Base-by-base conservation (phyloP, 2,797 vertebrate species). In the Tympanoctomys barrerae region DNA sequence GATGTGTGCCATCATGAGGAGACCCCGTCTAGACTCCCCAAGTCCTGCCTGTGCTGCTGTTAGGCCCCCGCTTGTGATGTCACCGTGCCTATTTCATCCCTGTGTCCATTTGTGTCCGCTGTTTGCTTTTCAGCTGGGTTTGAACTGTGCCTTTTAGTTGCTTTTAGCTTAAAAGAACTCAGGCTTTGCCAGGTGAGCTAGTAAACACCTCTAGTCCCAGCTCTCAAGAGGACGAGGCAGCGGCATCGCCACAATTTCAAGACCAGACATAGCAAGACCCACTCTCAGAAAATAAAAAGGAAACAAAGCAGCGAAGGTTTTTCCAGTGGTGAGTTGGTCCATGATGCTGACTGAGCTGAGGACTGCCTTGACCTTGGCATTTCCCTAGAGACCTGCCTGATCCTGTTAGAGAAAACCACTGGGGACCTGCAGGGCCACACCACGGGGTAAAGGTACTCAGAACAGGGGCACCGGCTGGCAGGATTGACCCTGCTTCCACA, bases 151-250 rank as follows among this genome's bases (percentile, higher is more conserved):
- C 79, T 83, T 83, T 22, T 14, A 4, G 59, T 81, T 90, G n/a
- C 14, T 64, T 86, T 78, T 54, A 52, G 75, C 91, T 81, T 73
- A 70, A 71, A 86, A 81, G 79, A 87, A 59, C 26, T 84, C 79
- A 14, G 5, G 16, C 4, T 46, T 46, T 46, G 24, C 5, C 6
- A 2, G 71, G 39, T 2, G 21, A 75, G 36, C 70, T 21, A 39
- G 39, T 11, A 24, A 22, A 24, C 2, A 1, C 39, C 71, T 42
- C 22, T 73, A 73, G 39, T 73, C 11, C 71, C 22, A 73, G 71
- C 71, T 28, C 24, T 28, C 39, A 26, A 42, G 71, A 46, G 71
- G 39, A 24, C 46, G 39, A 46, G 24, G 71, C 71, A 46, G 73
- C 24, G 7, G 42, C 26, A 77, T 49, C 3, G 7, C 42, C 73